Evolutionary conservation across 2,888 invertebrate species (phyloP), one percentile per base, ranked within the genome.

Genomic region (Hypolimnas misippus): DNA sequence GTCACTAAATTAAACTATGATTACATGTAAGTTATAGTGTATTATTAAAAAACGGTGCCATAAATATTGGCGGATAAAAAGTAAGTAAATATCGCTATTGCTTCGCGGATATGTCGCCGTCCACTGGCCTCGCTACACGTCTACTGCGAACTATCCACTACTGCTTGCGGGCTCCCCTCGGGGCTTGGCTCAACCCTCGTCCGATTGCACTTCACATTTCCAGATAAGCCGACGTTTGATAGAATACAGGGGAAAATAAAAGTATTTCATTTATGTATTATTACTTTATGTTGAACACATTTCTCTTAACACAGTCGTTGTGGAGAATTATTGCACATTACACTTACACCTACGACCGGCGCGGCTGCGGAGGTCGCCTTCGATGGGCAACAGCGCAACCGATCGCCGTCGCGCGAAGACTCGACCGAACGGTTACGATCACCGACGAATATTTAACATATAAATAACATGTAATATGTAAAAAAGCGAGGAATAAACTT

Each of bases 1-100:
- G 6, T 40, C 54, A 63, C 63, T 60, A 63, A 57, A 66, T 63
- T 54, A 57, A 42, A 63, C 63, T 60, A 63, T 17, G 33, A 49
- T 42, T 60, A 52, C 33, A 38, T 31, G 42, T 33, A 49, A 49
- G 49, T 29, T 49, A 51, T 38, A 52, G 21, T 29, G 52, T 57
- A 57, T 33, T 33, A 44, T 44, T 51, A 16, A 49, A 53, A 16
- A 35, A 49, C 35, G 46, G 10, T 40, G 54, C 33, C 49, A 53
- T 49, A 49, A 31, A 38, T 46, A 54, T 31, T 21, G 33, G 53
- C 60, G 14, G 12, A 35, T 49, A 29, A 49, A 49, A 29, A 33
- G 16, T 33, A 52, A 12, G 14, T 35, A 50, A 50, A 21, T 29
- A 52, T 35, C 33, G 33, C 57, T 21, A 58, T 58, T 51, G 57